These are phyloP conservation scores for Hylaeus volcanicus DNA, from an alignment of 1,140 invertebrate species.

Conservation along the genomic window DNA sequence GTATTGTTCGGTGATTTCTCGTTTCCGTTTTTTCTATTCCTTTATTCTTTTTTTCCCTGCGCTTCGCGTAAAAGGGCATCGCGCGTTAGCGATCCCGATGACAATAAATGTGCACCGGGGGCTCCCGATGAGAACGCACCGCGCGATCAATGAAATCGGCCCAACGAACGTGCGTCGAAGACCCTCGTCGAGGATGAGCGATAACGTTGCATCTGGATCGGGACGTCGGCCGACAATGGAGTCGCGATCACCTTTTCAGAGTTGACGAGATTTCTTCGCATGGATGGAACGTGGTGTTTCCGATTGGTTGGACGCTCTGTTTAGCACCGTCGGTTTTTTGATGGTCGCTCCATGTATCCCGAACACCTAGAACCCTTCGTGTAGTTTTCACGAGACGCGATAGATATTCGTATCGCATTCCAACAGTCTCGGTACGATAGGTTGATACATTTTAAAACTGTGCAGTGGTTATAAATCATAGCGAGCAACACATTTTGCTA, in stretches of 20 bases:
- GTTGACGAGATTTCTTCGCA: neutral
- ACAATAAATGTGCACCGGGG: conserved; percentile 13
- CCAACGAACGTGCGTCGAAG: conserved; percentile 2
- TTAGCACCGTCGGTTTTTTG: neutral
- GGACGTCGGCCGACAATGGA: neutral
- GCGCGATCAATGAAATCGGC: conserved; percentile 32
- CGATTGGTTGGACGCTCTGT: neutral
- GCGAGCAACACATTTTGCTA: neutral
- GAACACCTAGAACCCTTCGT: no score
- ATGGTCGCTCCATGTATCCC: no score
- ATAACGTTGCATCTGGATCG: neutral
- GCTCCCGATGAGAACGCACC: conserved; percentile 3
- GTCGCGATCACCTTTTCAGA: neutral
- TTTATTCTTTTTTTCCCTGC: neutral
- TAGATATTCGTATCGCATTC: no score
- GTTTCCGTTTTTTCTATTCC: conserved; percentile 56
- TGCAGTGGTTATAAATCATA: no score
- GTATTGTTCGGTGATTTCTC: conserved; percentile 62
- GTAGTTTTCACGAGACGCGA: no score
- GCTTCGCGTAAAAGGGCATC: conserved; percentile 1
- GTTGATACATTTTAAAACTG: neutral
- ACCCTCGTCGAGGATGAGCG: neutral
- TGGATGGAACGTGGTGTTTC: neutral
- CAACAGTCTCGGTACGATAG: neutral
- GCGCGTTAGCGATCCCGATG: neutral